Evolutionary conservation across 2,797 vertebrate genomes (phyloP), one percentile per base, ranked within the genome.

Genomic region (Gambelia wislizenii): DNA sequence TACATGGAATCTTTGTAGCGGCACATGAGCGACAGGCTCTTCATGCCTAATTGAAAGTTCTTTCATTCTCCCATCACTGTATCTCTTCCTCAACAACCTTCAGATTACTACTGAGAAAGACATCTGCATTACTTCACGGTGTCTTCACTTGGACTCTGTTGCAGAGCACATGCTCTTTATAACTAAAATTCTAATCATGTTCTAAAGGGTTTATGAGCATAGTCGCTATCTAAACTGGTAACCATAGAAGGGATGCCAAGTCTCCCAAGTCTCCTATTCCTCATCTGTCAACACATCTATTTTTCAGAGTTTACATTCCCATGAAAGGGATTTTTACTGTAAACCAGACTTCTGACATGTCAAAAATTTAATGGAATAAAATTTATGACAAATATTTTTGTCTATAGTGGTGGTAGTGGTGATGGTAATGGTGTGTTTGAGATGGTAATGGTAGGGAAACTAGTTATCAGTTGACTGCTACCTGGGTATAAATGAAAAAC

Each of bases 231-330:
- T 69, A 89, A 69, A 75, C 8, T 59, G 33, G 83, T 76, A 81
- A 69, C 59, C 83, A 77, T 85, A 85, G 78, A 59, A 76, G 39
- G 61, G 36, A 69, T 82, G 84, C 78, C 77, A 85, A 76, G 81
- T 84, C 22, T 39, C 67, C 49, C 22, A 87, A 84, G 69, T 39
- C 49, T 82, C 70, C 69, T 30, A 42, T 85, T 75, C 20, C 83
- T 56, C 52, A 69, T 22, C 49, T 9, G 27, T 76, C 81, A 85
- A 36, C 77, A 89, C 88, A 90, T 75, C 83, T 20, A n/a, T 86
- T 90, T 93, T 79, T 83, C 91, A 91, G 87, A 93, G 80, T 76
- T 61, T 67, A 74, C n/a, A 80, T 22, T 16, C 18, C 27, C 25
- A 76, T 64, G 54, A 81, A 39, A 89, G n/a, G 75, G 12, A 80